phyloP scores from a whole-genome alignment of 2,888 invertebrate species.

The Dolichopus griseipennis region DNA sequence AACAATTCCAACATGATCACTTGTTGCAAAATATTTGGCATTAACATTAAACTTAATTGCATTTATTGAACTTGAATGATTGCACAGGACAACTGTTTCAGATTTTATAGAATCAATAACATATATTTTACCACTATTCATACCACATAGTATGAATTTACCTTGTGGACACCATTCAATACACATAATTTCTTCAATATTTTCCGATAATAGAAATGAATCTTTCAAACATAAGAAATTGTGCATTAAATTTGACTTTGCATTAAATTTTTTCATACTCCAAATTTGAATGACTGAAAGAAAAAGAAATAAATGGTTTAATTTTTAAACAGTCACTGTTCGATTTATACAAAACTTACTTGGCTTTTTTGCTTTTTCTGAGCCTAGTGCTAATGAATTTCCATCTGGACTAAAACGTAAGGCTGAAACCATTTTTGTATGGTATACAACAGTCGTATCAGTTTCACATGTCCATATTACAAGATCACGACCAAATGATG shows the following conservation, averaged over 20 bases:
- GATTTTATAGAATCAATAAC: constrained; percentile 25
- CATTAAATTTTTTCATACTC: constrained; percentile 23
- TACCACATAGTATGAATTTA: constrained; percentile 34
- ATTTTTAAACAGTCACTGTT: too few relatives aligned
- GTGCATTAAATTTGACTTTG: background rate
- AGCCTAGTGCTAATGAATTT: constrained; percentile 34
- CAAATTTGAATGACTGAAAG: constrained; percentile 35
- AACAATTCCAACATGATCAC: constrained; percentile 26
- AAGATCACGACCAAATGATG: constrained; percentile 36
- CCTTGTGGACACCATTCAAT: constrained; percentile 34
- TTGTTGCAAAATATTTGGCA: constrained; percentile 34
- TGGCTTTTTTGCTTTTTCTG: constrained; percentile 27
- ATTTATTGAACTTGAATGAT: constrained; percentile 27
- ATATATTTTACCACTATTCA: constrained; percentile 29
- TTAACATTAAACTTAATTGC: constrained; percentile 34
- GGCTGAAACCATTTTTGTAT: constrained; percentile 28
- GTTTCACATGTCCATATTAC: constrained; percentile 35
- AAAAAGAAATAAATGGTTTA: background rate
- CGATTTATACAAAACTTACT: constrained; percentile 23
- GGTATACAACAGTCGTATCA: constrained; percentile 33
- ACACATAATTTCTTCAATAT: constrained; percentile 29
- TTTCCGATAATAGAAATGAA: constrained; percentile 18
- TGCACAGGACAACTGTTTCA: constrained; percentile 23
- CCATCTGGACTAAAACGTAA: constrained; percentile 36
- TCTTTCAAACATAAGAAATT: background rate